Base-by-base conservation (phyloP, 2,113 vertebrate species). In the Tyrannus savana region DNA sequence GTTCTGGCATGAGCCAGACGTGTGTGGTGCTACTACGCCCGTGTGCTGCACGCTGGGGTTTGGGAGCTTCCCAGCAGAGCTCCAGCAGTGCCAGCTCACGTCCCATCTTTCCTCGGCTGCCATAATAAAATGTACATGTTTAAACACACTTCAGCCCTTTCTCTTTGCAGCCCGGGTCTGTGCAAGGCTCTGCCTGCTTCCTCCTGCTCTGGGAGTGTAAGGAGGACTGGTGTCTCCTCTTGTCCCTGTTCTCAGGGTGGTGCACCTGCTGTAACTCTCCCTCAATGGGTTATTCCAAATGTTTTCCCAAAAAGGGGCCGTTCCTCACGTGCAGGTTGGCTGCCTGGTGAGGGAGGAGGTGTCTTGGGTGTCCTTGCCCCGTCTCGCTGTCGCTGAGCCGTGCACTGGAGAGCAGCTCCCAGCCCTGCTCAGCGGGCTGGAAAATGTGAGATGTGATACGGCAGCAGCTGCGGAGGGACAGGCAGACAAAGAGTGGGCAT, bases 371-470 rank as follows among this genome's bases (percentile, higher is more conserved):
- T 90, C 87, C 90, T 94, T 67, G 73, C 75, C 74, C 75, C 7
- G 2, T 77, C 52, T 73, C 2, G 3, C 86, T 87, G 96, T 58
- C 89, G 87, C 94, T 37, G 92, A 89, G 94, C 87, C 2, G 3
- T 82, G 88, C 18, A 15, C 42, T 89, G 92, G 86, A 81, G 94
- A 97, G 93, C 94, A 47, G 89, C 90, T 92, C 87, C 42, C 39
- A 14, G 72, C 91, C 85, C 85, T 90, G 96, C 89, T 96, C 90
- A 93, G 95, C 50, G 28, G 93, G 95, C 93, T 94, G 97, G 97
- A 96, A 97, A 97, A 96, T 96, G 95, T 97, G 97, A 93, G 97
- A 97, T 96, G 96, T 62, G 95, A 96, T 97, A 96, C 7, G 11
- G 96, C 93, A 94, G 96, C 96, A 96, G 97, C 97, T 97, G 96